Evolutionary conservation across 1,140 invertebrate species (phyloP).

Genomic region (Ooceraea biroi): DNA sequence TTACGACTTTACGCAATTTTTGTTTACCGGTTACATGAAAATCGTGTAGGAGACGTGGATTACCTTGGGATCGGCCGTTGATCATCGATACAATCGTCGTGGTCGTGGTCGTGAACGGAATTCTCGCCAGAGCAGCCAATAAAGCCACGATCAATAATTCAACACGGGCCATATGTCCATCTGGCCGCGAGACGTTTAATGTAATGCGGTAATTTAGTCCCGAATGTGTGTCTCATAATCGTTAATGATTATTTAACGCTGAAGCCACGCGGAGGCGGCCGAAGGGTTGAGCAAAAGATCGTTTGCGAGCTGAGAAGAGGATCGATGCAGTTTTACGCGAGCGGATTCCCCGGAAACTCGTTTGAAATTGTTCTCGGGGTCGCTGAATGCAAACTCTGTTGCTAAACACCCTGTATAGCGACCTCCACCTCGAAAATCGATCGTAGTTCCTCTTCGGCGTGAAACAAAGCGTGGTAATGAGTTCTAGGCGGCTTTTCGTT

Average conservation of each 20-base stretch:
- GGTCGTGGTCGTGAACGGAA: conserved; percentile 25
- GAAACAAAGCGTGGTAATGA: not conserved
- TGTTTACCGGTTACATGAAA: conserved; percentile 19
- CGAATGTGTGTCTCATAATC: conserved; percentile 35
- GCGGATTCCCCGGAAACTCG: no score
- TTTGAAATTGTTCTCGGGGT: no score
- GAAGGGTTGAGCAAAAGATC: not conserved
- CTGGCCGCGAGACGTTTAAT: conserved; percentile 45
- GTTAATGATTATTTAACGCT: conserved; percentile 16
- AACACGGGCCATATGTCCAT: conserved; percentile 61
- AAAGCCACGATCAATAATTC: conserved; percentile 74
- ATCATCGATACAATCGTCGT: conserved; percentile 58
- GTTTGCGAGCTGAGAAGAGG: not conserved
- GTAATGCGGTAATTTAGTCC: conserved; percentile 52
- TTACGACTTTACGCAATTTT: not conserved
- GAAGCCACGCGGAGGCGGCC: not conserved
- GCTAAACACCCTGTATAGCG: conserved; percentile 26
- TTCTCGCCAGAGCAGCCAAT: conserved; percentile 34
- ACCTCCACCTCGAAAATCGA: conserved; percentile 49
- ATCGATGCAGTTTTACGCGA: not conserved
- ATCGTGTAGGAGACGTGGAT: not conserved
- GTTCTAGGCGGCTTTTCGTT: not conserved
- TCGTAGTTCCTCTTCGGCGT: not conserved
- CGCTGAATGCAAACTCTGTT: not conserved
- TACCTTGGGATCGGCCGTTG: conserved; percentile 20